Evolutionary conservation across 2,113 vertebrate species (phyloP), one percentile per base, ranked within the genome.

Genomic region (Rhodinocichla rosea): DNA sequence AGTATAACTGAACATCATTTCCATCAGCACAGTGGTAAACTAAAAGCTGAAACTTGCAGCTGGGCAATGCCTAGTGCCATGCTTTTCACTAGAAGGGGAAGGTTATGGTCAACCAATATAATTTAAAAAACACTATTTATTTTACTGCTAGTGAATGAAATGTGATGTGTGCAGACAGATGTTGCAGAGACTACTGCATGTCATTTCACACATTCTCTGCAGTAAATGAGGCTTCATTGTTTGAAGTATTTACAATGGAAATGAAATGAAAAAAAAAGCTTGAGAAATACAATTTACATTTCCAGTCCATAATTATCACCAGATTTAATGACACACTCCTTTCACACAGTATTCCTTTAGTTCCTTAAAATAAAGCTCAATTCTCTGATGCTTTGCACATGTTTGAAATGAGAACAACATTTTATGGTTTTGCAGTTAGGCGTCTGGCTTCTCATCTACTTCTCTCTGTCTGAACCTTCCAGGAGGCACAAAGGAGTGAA

Each of bases 221-320:
- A 84, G 87, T 84, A 92, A 90, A 94, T 79, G 87, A 44, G 77
- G 79, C 77, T 95, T 95, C 91, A 71, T 44, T 82, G 52, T 87
- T 63, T 91, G 57, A 91, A 94, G 40, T 42, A 89, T 86, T 96
- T 94, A 97, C 59, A 92, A 81, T 89, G 80, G 74, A 94, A 96
- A 83, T 52, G 3, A 83, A 95, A 94, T 45, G 15, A 67, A 73
- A 91, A 39, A 47, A 94, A 87, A 93, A 33, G 83, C 32, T 88
- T 69, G 92, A 79, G 78, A 96, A 96, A 97, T 84, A 90, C 52
- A 91, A 90, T 96, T 97, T 96, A 79, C 37, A 86, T 95, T 94
- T 83, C 74, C 62, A 89, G 32, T 79, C 67, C 83, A 64, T 78
- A 92, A 90, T 94, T 95, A 90, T 63, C 57, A 86, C 32, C 63